Percentiles rank a stretch among this genome's conserved stretches.
Conservation (phyloP, 30 jellyfish, hydroid and myxozoan species). For the Aurelia aurita complex sp. Pacific region DNA sequence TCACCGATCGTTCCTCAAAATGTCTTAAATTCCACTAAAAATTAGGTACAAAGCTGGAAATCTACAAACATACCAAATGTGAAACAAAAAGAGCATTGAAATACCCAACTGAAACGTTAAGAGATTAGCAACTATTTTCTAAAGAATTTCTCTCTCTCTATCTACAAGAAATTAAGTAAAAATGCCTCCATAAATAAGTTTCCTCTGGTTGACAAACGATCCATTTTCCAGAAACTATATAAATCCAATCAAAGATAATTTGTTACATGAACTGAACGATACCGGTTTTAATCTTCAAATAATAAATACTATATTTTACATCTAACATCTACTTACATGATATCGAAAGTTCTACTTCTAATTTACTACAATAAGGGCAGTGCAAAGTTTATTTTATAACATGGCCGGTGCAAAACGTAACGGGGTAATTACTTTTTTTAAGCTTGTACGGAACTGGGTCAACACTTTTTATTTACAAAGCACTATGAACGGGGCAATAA, state of each 20-base stretch:
- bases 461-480: too few species aligned
- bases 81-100: conserved; percentile 4
- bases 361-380: too few species aligned
- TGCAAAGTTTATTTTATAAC: too few species aligned
- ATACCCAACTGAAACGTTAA: conserved; percentile 34
- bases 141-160: conserved; percentile 1
- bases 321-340: conserved; percentile 16
- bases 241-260: conserved; percentile 40
- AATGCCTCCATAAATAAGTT: conserved; percentile 38
- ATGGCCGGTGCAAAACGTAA: too few species aligned
- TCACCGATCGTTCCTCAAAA: neutral
- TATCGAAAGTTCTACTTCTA: too few species aligned
- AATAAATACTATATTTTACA: conserved; percentile 37
- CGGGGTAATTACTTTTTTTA: too few species aligned
- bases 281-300: conserved; percentile 18
- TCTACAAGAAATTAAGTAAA: conserved; percentile 21
- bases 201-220: conserved; percentile 16
- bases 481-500: too few species aligned
- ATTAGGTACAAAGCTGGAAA: conserved; percentile 26
- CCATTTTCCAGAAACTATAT: conserved; percentile 33
- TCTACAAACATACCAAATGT: conserved; percentile 10
- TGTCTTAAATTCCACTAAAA: conserved; percentile 19
- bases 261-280: conserved; percentile 20
- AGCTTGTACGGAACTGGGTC: too few species aligned
- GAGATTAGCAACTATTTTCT: neutral